These are phyloP conservation scores for Anthophora plumipes DNA, from an alignment of 2,888 invertebrate species.

Conservation along the genomic window DNA sequence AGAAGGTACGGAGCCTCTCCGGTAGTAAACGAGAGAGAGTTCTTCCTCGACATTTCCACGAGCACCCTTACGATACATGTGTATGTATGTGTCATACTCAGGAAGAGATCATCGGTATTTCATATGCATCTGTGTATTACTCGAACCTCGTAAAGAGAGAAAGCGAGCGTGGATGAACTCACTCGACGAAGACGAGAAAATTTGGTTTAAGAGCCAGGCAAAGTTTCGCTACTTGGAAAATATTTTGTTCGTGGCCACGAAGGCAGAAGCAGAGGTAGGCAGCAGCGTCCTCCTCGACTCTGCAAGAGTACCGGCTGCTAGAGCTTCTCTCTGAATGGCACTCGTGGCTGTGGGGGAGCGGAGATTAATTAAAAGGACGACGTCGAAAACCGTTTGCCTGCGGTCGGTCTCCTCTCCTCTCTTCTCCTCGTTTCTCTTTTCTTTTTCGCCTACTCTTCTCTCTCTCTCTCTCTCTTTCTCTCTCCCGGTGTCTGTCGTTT, in stretches of 20 bases:
- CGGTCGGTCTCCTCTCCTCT: slow-evolving; percentile 43
- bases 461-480: slow-evolving; percentile 9
- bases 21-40: no score
- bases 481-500: not conserved
- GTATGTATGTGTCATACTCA: no score
- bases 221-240: slow-evolving; percentile 18
- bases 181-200: not conserved
- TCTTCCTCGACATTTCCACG: no score
- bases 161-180: no score
- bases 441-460: not conserved
- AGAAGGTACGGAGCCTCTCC: no score
- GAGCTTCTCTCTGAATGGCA: slow-evolving; percentile 57
- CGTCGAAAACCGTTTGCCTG: slow-evolving; percentile 69
- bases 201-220: not conserved
- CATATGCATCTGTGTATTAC: not conserved
- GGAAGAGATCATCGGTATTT: no score
- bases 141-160: not conserved
- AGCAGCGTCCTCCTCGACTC: slow-evolving; percentile 12
- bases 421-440: slow-evolving; percentile 2
- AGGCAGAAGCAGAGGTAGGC: slow-evolving; percentile 34
- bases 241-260: slow-evolving; percentile 46
- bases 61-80: no score
- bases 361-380: slow-evolving; percentile 74
- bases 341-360: slow-evolving; percentile 58
- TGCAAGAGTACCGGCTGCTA: slow-evolving; percentile 27